A percentile compares a stretch with the other conserved stretches of the same genome.
phyloP scores from a whole-genome alignment of 2,888 invertebrate species.

The Lymantria dispar region DNA sequence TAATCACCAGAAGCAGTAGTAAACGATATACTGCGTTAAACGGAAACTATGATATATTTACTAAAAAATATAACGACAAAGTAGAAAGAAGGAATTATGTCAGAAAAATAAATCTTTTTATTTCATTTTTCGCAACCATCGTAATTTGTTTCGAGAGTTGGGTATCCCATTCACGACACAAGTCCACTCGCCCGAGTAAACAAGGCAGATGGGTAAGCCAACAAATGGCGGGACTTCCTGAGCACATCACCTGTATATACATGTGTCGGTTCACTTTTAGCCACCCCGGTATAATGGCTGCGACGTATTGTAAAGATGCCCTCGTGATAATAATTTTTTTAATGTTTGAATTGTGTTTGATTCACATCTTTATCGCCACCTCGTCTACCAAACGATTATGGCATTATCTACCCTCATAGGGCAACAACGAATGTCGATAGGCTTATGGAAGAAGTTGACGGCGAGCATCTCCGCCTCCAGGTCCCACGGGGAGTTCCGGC shows the following conservation, averaged over 20 bases:
- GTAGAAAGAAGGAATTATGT: background rate
- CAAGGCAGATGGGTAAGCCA: constrained; percentile 30
- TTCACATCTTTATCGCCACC: background rate
- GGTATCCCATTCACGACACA: constrained; percentile 1
- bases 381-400: too few relatives aligned
- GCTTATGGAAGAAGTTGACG: too few relatives aligned
- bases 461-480: too few relatives aligned
- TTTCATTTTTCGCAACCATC: background rate
- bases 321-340: constrained; percentile 30
- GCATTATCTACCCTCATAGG: too few relatives aligned
- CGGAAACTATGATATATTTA: background rate
- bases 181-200: constrained; percentile 25
- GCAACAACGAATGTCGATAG: too few relatives aligned
- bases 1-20: too few relatives aligned
- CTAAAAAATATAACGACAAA: background rate
- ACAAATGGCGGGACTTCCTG: constrained; percentile 42
- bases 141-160: background rate
- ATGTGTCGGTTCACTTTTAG: constrained; percentile 38
- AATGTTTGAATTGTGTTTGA: constrained; percentile 7
- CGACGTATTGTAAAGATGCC: constrained; percentile 20
- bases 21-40: too few relatives aligned
- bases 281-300: constrained; percentile 35
- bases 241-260: constrained; percentile 23
- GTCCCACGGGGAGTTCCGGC: too few relatives aligned
- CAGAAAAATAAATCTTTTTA: background rate